Evolutionary conservation across 2,113 vertebrate genomes (phyloP).

Genomic region (Todiramphus saurophagus): DNA sequence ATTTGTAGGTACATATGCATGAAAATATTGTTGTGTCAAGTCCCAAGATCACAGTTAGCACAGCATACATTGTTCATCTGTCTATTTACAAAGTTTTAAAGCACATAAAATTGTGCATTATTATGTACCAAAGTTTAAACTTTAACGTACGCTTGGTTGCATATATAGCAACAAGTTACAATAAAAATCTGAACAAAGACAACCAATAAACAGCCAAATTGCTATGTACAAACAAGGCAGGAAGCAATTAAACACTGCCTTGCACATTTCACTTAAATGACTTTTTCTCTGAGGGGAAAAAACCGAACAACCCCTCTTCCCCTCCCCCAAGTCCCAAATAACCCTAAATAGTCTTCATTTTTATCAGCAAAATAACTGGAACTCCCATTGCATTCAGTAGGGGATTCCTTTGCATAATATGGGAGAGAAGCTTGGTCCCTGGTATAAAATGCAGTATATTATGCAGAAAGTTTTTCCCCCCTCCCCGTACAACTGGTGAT

Average conservation of each 20-base stretch:
- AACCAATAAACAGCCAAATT: slow-evolving; percentile 75
- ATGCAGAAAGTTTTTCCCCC: neutral
- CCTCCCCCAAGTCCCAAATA: slow-evolving; percentile 2
- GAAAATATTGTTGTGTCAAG: slow-evolving; percentile 73
- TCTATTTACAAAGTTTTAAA: slow-evolving; percentile 76
- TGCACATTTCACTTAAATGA: slow-evolving; percentile 63
- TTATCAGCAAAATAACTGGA: neutral
- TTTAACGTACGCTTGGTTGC: slow-evolving; percentile 71
- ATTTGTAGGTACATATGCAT: slow-evolving; percentile 71
- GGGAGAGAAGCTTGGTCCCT: neutral
- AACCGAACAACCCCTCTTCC: neutral
- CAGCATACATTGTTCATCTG: slow-evolving; percentile 58
- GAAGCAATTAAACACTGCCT: slow-evolving; percentile 71
- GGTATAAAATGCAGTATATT: neutral
- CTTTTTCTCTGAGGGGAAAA: slow-evolving; percentile 63
- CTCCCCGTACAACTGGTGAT: neutral
- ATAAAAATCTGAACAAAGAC: slow-evolving; percentile 75
- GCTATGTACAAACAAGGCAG: slow-evolving; percentile 77
- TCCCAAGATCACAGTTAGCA: slow-evolving; percentile 69
- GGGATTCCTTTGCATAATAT: neutral
- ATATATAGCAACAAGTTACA: slow-evolving; percentile 75
- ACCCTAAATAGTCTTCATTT: neutral
- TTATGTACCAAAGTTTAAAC: slow-evolving; percentile 68
- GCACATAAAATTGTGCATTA: slow-evolving; percentile 81
- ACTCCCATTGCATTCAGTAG: neutral